Evolutionary conservation across 1,140 invertebrate species (phyloP), one percentile per base, ranked within the genome.

Genomic region (Papilio machaon): DNA sequence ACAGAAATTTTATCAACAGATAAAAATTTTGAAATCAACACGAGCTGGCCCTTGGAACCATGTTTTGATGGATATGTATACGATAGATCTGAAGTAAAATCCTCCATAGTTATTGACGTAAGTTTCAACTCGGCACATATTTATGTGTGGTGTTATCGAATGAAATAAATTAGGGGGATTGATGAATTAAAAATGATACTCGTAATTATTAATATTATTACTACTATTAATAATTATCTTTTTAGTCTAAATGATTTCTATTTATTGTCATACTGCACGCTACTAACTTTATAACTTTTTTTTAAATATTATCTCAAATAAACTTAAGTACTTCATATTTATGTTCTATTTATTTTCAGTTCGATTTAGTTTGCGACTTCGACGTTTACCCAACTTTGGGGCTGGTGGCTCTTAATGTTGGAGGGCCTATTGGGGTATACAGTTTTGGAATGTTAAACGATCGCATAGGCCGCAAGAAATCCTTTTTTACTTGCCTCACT

Each of bases 361-460:
- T 98, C 91, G 96, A 98, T 95, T 95, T 98, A 85, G 98, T 98
- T 54, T 98, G 98, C 89, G 96, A 97, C 82, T 95, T 96, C 82
- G 96, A 97, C 82, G 98, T 98, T 85, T 98, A 98, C 93, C 97
- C 97, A 6, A 98, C 97, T 2, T 95, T 98, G 74, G 97, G 97
- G 11, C 95, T 98, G 82, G 97, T 97, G 1, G 97, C 97, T 1
- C 94, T 98, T 49, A 98, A 98, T 90, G 93, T 97, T 58, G 98
- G 98, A 35, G 97, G 98, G 35, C 97, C 98, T 0, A 96, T 98
- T 81, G 98, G 98, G 49, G 98, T 98, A 9, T 98, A 98, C 89
- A 94, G 97, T 15, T 98, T 98, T 93, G 98, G 98, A 9, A 92
- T 97, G 47, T 91, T 98, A 2, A 98, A 98, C 88, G 98, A 98